These are phyloP conservation scores for Indicator maculatus DNA, from an alignment of 2,113 vertebrate species.

Conservation along the genomic window DNA sequence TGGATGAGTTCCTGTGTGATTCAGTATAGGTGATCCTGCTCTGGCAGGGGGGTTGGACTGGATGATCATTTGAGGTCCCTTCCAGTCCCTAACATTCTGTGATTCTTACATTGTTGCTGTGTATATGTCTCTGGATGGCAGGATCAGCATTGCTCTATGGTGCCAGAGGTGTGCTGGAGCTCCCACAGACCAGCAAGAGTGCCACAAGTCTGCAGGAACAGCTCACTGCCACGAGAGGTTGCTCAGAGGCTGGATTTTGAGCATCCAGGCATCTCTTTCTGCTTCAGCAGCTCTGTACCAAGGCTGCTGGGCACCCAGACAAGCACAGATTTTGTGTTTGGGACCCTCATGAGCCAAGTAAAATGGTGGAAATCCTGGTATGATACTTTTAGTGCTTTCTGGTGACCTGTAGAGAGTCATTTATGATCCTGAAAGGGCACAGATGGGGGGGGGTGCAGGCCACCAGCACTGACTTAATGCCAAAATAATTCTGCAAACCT, in stretches of 20 bases:
- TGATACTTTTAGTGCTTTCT: not conserved
- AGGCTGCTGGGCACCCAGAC: not conserved
- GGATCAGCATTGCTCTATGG: not conserved
- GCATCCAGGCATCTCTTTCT: not conserved
- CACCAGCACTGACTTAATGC: not conserved
- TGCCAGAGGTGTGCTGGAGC: not conserved
- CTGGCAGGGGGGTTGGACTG: too few relatives aligned
- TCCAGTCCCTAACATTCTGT: too few relatives aligned
- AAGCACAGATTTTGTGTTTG: not conserved
- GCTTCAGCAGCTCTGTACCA: not conserved
- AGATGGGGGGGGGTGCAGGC: rapidly evolving
- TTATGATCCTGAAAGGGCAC: not conserved
- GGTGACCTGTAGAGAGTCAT: not conserved
- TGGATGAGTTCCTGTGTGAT: too few relatives aligned
- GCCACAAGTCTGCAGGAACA: not conserved
- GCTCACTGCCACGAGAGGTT: not conserved
- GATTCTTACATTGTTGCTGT: not conserved
- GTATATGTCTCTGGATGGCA: rapidly evolving
- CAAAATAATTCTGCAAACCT: not conserved
- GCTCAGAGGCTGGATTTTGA: constrained; percentile 6
- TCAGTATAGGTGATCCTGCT: too few relatives aligned
- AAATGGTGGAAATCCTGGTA: not conserved
- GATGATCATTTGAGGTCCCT: too few relatives aligned
- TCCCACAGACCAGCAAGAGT: rapidly evolving
- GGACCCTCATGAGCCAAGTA: not conserved